phyloP scores from a whole-genome alignment of 2,113 vertebrate species.

The Macrotus californicus region DNA sequence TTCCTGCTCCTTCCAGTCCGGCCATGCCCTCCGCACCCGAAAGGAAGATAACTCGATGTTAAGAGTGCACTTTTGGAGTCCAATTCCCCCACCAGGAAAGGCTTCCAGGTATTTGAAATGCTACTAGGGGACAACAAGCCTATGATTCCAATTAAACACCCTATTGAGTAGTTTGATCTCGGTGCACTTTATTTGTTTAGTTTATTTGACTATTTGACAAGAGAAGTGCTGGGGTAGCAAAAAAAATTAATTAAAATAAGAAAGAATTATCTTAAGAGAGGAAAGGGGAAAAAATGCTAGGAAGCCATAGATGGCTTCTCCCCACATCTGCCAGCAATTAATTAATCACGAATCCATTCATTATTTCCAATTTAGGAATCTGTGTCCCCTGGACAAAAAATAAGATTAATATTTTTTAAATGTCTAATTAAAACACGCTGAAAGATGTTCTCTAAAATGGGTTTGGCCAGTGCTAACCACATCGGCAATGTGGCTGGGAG shows the following conservation, averaged over 20 bases:
- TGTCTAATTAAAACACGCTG: constrained; percentile 39
- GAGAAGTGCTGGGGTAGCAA: constrained; percentile 54
- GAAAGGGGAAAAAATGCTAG: not conserved
- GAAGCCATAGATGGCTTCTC: not conserved
- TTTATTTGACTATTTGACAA: constrained; percentile 69
- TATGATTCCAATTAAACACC: constrained; percentile 54
- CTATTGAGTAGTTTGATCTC: constrained; percentile 47
- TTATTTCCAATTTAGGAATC: constrained; percentile 54
- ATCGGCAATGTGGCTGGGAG: not conserved
- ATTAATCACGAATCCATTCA: constrained; percentile 60
- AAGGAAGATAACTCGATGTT: constrained; percentile 52
- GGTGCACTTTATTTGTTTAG: constrained; percentile 49
- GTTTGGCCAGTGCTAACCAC: not conserved
- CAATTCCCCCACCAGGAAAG: not conserved
- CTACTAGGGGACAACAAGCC: constrained; percentile 12
- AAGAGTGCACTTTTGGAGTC: not conserved
- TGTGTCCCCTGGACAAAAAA: not conserved
- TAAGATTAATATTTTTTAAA: constrained; percentile 6
- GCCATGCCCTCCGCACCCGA: not conserved
- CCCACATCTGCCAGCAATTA: constrained; percentile 55
- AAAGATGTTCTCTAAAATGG: constrained; percentile 62
- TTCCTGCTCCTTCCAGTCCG: constrained; percentile 4
- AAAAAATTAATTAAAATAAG: constrained; percentile 64
- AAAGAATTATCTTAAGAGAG: constrained; percentile 56
- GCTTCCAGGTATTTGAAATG: not conserved